phyloP scores from a whole-genome alignment of 1,140 invertebrate species.

The Pseudachorutes palmiensis region DNA sequence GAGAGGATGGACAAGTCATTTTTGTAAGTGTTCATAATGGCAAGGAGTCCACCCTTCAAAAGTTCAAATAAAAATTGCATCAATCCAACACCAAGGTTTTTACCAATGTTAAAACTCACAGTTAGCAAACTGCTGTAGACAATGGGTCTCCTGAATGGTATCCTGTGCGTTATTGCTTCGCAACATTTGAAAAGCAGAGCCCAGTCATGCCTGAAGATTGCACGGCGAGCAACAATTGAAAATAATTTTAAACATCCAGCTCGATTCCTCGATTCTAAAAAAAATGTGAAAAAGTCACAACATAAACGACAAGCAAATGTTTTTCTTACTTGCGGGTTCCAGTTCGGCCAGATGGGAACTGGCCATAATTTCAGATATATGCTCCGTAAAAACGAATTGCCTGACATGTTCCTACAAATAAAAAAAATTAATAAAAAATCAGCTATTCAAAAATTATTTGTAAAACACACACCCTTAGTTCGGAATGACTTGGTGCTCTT shows the following conservation, averaged over 20 bases:
- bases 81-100: too few relatives aligned
- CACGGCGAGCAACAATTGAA: background rate
- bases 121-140: background rate
- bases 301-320: background rate
- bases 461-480: background rate
- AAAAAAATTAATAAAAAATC: background rate
- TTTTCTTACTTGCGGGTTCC: constrained; percentile 2
- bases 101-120: background rate
- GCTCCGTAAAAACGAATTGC: background rate
- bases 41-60: constrained; percentile 27
- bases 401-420: background rate
- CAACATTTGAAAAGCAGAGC: constrained; percentile 12
- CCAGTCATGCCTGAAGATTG: constrained; percentile 27
- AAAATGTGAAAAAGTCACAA: background rate
- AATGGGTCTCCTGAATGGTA: background rate
- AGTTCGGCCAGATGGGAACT: background rate
- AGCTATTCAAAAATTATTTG: background rate
- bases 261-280: background rate
- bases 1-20: constrained; percentile 16
- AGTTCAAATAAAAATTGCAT: background rate
- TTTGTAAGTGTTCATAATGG: constrained; percentile 16
- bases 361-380: background rate
- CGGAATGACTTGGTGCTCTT: background rate
- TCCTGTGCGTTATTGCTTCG: constrained; percentile 9
- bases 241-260: background rate